Base-by-base conservation (phyloP, 2,113 vertebrate genomes). In the Hymenochirus boettgeri region DNA sequence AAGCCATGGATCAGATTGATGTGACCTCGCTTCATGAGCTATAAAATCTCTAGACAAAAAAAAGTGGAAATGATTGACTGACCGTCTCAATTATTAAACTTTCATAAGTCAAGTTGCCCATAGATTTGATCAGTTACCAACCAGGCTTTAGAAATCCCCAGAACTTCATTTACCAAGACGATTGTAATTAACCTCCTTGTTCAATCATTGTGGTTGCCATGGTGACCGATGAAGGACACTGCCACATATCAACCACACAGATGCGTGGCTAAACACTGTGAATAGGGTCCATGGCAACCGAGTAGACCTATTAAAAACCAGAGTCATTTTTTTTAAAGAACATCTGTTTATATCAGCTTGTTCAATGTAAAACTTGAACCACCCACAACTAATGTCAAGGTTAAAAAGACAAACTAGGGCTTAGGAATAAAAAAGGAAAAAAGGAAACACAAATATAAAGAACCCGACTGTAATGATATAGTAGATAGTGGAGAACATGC, bases 101-200 rank as follows among this genome's bases (percentile, higher is more conserved):
- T 37, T 23, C 33, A 39, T 31, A 69, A 60, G 52, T n/a, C 45
- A 12, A 18, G 18, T 39, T 50, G 24, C 27, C 58, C 62, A 46
- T 53, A 72, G 60, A 63, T 17, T 27, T 29, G 47, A 72, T 71
- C 60, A 74, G 51, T 57, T 48, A 61, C 57, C 25, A 54, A 2
- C 0, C 23, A 62, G 66, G 39, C 33, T 26, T 31, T 35, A 52
- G 48, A 56, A 62, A 35, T 26, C 67, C 57, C 61, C 51, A 67
- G 65, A 46, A 58, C 63, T 62, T 71, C 27, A 64, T 74, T 77
- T 71, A 71, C 71, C 59, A 69, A 31, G 52, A 21, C 0, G 23
- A 57, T 63, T 65, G 53, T 69, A 66, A 77, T 77, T 72, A 79
- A 74, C 65, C 75, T 75, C 65, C 53, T 57, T 63, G 56, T 0